Conservation (phyloP, 64 coral and sea anemone genomes). For the Trachythela sp. region DNA sequence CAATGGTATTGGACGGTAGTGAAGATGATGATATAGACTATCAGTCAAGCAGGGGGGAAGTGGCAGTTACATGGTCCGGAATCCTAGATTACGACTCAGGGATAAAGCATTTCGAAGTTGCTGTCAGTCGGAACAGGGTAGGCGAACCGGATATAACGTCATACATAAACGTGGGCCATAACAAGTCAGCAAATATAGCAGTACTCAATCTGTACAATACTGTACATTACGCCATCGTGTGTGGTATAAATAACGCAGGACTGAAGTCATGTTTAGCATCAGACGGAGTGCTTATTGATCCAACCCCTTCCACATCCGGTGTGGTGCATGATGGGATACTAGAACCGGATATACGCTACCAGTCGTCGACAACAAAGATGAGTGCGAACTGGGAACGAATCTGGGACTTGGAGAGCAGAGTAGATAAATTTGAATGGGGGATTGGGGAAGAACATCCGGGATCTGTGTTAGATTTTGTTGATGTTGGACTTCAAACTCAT, state of each 20-base stretch:
- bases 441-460: slow-evolving; percentile 35
- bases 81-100: slow-evolving; percentile 66
- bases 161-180: slow-evolving; percentile 40
- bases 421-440: slow-evolving; percentile 80
- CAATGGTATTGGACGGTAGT: slow-evolving; percentile 65
- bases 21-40: slow-evolving; percentile 73
- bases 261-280: slow-evolving; percentile 63
- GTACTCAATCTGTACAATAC: slow-evolving; percentile 59
- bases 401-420: slow-evolving; percentile 79
- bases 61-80: slow-evolving; percentile 62
- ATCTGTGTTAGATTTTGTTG: not conserved
- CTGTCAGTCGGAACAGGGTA: slow-evolving; percentile 62
- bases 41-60: slow-evolving; percentile 55
- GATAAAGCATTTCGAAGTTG: slow-evolving; percentile 62
- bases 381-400: slow-evolving; percentile 92
- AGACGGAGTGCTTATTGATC: slow-evolving; percentile 79
- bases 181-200: slow-evolving; percentile 20
- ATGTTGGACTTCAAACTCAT: slow-evolving; percentile 10
- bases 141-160: slow-evolving; percentile 43
- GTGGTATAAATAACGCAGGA: slow-evolving; percentile 74
- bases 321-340: slow-evolving; percentile 84
- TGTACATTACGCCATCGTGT: slow-evolving; percentile 79
- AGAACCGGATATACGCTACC: slow-evolving; percentile 83
- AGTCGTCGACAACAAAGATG: slow-evolving; percentile 57
- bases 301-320: slow-evolving; percentile 60